These are phyloP conservation scores for Coecobrya sp. DNA, from an alignment of 2,888 invertebrate genomes.

Conservation along the genomic window DNA sequence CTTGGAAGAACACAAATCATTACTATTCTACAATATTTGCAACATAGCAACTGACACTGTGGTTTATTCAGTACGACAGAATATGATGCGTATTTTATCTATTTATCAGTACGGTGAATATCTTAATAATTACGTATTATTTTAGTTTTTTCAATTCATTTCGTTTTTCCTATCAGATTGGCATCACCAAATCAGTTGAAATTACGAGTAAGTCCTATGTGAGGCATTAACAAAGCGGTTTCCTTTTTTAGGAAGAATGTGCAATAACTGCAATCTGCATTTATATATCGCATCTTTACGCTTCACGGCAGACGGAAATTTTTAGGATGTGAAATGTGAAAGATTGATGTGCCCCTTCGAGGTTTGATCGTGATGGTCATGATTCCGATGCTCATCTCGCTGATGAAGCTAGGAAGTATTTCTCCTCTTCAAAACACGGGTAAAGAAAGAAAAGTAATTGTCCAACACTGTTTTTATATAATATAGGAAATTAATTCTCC, in stretches of 20 bases:
- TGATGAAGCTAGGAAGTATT: constrained; percentile 6
- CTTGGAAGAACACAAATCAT: too few relatives aligned
- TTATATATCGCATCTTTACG: background rate
- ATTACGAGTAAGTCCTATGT: background rate
- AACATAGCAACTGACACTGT: background rate
- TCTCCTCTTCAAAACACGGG: background rate
- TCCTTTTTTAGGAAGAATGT: background rate
- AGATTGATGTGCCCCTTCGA: constrained; percentile 70
- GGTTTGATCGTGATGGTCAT: constrained; percentile 41
- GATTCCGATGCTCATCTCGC: background rate
- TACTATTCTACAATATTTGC: too few relatives aligned
- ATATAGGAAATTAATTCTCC: background rate
- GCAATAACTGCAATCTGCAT: background rate
- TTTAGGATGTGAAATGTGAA: constrained; percentile 65
- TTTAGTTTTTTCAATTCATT: constrained; percentile 31
- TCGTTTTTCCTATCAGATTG: background rate
- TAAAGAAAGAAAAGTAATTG: background rate
- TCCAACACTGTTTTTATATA: background rate
- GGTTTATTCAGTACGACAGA: background rate
- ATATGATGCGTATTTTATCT: background rate
- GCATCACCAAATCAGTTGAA: background rate
- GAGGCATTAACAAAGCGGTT: background rate
- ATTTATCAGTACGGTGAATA: background rate
- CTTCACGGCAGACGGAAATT: background rate
- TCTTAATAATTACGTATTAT: background rate